phyloP scores from a whole-genome alignment of 2,113 vertebrate genomes.

The Phaethon lepturus region DNA sequence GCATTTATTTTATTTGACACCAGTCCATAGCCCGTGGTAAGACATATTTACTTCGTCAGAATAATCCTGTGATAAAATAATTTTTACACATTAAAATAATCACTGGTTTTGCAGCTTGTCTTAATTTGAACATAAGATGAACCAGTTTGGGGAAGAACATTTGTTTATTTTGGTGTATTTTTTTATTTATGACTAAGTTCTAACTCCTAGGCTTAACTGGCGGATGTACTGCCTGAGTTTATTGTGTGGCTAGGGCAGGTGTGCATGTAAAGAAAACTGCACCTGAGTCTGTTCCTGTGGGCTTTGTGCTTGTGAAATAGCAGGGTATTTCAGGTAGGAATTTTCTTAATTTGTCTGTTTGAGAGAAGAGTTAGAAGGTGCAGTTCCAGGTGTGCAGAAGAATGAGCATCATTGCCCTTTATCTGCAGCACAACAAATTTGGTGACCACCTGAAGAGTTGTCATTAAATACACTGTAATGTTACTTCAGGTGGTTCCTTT shows the following conservation, averaged over 20 bases:
- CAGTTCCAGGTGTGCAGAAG: not conserved
- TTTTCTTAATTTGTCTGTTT: not conserved
- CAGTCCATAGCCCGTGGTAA: not conserved
- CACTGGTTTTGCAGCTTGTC: not conserved
- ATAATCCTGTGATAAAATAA: not conserved
- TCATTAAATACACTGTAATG: not conserved
- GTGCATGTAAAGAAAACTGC: not conserved
- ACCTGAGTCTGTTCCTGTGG: not conserved
- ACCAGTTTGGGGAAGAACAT: accelerated
- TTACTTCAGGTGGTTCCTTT: not conserved
- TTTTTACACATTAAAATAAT: not conserved
- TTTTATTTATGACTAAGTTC: not conserved
- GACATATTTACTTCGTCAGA: not conserved
- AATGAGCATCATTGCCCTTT: not conserved
- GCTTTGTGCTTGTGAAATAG: conserved; percentile 6
- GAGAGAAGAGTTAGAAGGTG: not conserved
- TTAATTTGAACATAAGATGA: not conserved
- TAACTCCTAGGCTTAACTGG: not conserved
- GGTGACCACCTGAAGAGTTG: not conserved
- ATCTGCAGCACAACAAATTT: not conserved
- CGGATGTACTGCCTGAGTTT: not conserved
- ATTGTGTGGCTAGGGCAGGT: not conserved
- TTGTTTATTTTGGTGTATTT: not conserved
- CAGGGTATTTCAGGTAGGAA: not conserved
- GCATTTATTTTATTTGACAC: not conserved